Percentiles rank a stretch among this genome's conserved stretches.
phyloP scores from a whole-genome alignment of 2,888 invertebrate species.

The Colostygia pectinataria region DNA sequence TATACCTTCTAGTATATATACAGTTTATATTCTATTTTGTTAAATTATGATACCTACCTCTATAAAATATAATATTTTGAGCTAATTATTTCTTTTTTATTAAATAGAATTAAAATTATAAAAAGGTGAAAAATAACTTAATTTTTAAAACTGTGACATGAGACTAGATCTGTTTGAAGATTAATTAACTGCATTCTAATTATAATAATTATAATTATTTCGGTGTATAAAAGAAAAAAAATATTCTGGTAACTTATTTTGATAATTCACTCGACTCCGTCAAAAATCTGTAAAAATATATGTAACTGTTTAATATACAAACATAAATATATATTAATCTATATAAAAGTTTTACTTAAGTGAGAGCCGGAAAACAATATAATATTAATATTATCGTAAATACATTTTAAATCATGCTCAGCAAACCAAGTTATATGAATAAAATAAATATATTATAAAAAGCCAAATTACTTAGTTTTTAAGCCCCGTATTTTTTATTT shows the following conservation, averaged over 20 bases:
- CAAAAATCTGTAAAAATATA: slow-evolving; percentile 69
- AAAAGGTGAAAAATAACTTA: slow-evolving; percentile 63
- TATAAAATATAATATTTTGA: slow-evolving; percentile 39
- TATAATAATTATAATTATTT: slow-evolving; percentile 20
- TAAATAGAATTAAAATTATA: slow-evolving; percentile 37
- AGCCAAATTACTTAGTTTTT: not conserved
- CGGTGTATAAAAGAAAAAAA: slow-evolving; percentile 37
- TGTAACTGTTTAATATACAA: slow-evolving; percentile 34
- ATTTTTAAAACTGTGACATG: slow-evolving; percentile 78
- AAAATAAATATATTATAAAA: not conserved
- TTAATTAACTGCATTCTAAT: slow-evolving; percentile 42
- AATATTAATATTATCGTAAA: not conserved
- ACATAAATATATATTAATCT: slow-evolving; percentile 13
- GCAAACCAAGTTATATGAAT: not conserved
- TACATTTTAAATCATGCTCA: not conserved
- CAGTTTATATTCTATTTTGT: slow-evolving; percentile 11
- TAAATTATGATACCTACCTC: slow-evolving; percentile 17
- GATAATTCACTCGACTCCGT: slow-evolving; percentile 44
- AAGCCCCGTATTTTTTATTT: too few species aligned
- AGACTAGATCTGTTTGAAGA: slow-evolving; percentile 79
- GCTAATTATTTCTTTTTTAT: slow-evolving; percentile 28
- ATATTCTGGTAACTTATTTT: slow-evolving; percentile 54
- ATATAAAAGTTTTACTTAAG: not conserved
- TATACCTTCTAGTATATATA: slow-evolving; percentile 24
- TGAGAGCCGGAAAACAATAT: not conserved